phyloP scores from a whole-genome alignment of 2,888 invertebrate genomes.

The Erynnis tages region DNA sequence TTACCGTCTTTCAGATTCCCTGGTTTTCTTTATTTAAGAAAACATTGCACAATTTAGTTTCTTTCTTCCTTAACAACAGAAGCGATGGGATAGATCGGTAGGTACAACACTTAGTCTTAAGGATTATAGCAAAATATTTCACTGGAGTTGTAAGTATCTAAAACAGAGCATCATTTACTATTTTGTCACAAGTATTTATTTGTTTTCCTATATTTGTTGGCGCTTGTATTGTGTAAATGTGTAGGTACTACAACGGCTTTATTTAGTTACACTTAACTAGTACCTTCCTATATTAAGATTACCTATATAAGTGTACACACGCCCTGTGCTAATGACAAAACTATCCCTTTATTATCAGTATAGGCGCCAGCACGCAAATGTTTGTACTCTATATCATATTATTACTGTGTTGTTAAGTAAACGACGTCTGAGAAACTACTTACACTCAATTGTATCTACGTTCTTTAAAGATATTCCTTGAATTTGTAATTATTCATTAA shows the following conservation, averaged over 20 bases:
- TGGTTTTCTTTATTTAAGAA: no score
- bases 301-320: constrained; percentile 1
- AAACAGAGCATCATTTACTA: no score
- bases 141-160: no score
- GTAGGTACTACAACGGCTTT: constrained; percentile 3
- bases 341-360: constrained; percentile 22
- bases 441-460: constrained; percentile 9
- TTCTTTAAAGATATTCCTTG: constrained; percentile 7
- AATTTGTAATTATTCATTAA: constrained; percentile 11
- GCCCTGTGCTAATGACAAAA: constrained; percentile 13
- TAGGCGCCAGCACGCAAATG: constrained; percentile 23
- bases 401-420: constrained; percentile 23
- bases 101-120: no score
- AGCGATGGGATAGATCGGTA: no score
- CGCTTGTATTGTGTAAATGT: constrained; percentile 2
- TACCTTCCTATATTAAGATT: not conserved
- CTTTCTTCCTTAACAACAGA: no score
- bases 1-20: no score
- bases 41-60: no score
- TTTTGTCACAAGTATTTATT: constrained; percentile 15
- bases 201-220: constrained; percentile 8
- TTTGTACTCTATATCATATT: constrained; percentile 20
- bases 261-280: not conserved
- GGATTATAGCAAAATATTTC: no score
- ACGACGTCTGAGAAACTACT: constrained; percentile 20